These are phyloP conservation scores for Choristoneura fumiferana DNA, from an alignment of 1,140 invertebrate species.

Conservation along the genomic window DNA sequence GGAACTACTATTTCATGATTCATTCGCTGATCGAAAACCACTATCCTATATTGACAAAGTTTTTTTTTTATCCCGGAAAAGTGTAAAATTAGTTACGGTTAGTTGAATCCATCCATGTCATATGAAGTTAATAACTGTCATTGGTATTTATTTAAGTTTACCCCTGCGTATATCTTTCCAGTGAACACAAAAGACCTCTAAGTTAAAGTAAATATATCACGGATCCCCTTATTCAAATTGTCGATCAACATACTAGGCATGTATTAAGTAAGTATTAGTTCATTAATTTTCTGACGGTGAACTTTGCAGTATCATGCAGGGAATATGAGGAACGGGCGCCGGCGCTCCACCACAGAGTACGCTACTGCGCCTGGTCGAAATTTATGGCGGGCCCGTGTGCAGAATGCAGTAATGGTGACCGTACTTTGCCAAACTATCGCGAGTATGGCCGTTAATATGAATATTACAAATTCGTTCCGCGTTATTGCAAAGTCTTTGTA, in stretches of 20 bases:
- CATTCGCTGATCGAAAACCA: too few relatives aligned
- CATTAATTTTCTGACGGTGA: conserved; percentile 31
- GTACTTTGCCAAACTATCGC: conserved; percentile 36
- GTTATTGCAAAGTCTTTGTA: not conserved
- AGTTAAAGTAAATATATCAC: too few relatives aligned
- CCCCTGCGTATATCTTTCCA: too few relatives aligned
- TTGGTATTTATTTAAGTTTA: too few relatives aligned
- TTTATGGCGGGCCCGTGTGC: conserved; percentile 50
- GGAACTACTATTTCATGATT: too few relatives aligned
- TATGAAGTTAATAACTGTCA: too few relatives aligned
- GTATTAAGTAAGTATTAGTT: conserved; percentile 17
- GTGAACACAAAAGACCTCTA: too few relatives aligned
- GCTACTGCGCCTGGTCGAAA: conserved; percentile 43
- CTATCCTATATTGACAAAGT: too few relatives aligned
- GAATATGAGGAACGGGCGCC: conserved; percentile 39
- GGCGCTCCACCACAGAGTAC: conserved; percentile 44
- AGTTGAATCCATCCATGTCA: too few relatives aligned
- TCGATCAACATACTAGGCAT: not conserved
- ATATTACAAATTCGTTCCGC: conserved; percentile 35
- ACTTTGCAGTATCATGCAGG: conserved; percentile 46
- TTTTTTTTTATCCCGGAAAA: too few relatives aligned
- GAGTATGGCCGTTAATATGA: conserved; percentile 41
- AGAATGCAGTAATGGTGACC: conserved; percentile 52
- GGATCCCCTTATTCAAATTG: not conserved
- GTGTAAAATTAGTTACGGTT: too few relatives aligned